Base-by-base conservation (phyloP, 2,113 vertebrate genomes). In the Alces alces region DNA sequence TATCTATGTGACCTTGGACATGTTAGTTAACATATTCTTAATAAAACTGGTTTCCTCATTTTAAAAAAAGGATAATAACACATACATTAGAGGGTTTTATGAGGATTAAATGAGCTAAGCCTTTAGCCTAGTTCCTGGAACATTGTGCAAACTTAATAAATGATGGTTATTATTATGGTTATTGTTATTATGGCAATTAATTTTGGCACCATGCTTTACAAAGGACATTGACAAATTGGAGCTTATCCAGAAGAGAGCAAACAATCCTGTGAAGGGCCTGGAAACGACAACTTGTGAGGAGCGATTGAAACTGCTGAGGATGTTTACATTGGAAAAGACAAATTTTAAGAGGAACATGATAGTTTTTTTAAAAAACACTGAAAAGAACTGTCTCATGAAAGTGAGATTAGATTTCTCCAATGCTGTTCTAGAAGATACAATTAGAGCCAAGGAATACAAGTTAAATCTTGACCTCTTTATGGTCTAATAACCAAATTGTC, bases 281-380 rank as follows among this genome's bases (percentile, higher is more conserved):
- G 94, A 97, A 97, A 96, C 96, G 86, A 84, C 96, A 92, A n/a
- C 83, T 89, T 95, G 45, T 64, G 45, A 89, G 55, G 79, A 95
- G 83, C 4, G 9, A 94, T 30, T 36, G 25, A 94, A 94, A 95
- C 43, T 79, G 61, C 76, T 89, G 23, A 93, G 95, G 89, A 95
- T 96, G 91, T 98, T 97, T 98, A 94, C 78, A 79, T 97, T 98
- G 95, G 96, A 97, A 93, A 86, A 64, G 45, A 89, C 57, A 93
- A 21, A 86, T 93, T 98, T 95, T 95, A 94, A 94, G 89, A 95
- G 94, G 57, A 96, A 98, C 50, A 84, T 86, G 95, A 96, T 93
- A 94, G 66, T 36, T 70, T 91, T 15, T 16, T 21, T 16, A n/a
- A 86, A 93, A 92, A 96, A 79, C 90, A 95, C 57, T 58, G 45